Evolutionary conservation across 2,113 vertebrate species (phyloP).

Genomic region (Pampusana beccarii): DNA sequence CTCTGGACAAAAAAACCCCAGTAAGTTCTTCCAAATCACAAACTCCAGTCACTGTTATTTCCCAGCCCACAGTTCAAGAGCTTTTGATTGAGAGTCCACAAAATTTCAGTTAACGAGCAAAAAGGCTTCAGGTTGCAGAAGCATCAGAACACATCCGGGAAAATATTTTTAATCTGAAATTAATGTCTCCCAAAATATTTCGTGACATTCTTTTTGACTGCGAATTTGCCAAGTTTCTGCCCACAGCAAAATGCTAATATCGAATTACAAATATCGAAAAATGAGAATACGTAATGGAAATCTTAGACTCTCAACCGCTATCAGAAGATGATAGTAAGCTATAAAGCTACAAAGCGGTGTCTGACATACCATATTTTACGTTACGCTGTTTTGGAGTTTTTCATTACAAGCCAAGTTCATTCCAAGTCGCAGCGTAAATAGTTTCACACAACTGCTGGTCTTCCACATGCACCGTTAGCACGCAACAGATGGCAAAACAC

Average conservation of each 20-base stretch:
- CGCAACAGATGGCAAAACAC: slow-evolving; percentile 14
- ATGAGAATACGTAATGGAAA: background rate
- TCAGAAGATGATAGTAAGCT: background rate
- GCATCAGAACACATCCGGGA: background rate
- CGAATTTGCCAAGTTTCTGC: background rate
- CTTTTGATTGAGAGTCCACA: background rate
- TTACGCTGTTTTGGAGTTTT: background rate
- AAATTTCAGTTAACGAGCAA: background rate
- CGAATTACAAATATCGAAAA: background rate
- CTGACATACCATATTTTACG: background rate
- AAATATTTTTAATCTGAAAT: background rate
- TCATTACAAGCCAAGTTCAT: background rate
- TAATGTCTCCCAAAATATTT: background rate
- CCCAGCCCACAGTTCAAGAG: background rate
- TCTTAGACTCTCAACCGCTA: background rate
- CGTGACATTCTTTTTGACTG: background rate
- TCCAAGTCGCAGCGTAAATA: background rate
- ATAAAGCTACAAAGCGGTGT: background rate
- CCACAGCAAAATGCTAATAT: background rate
- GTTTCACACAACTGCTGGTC: background rate
- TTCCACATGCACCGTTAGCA: background rate
- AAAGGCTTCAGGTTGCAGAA: background rate
- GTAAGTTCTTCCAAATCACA: background rate
- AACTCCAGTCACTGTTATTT: background rate
- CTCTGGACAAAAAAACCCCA: background rate